phyloP scores from a whole-genome alignment of 2,888 invertebrate species.

The Rhamnusium bicolor region DNA sequence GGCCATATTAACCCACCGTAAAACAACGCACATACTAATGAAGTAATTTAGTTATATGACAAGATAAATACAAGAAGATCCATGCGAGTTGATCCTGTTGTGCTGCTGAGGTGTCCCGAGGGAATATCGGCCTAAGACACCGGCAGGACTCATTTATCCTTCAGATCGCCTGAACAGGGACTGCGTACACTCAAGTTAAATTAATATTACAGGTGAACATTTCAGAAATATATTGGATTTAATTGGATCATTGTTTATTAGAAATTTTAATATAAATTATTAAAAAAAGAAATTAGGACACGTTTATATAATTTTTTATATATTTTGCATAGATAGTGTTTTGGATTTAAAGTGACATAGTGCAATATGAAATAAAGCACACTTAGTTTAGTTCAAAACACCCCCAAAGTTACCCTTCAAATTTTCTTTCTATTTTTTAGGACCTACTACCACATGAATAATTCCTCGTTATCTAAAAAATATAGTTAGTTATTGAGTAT shows the following conservation, averaged over 20 bases:
- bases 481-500: too few species aligned
- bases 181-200: conserved; percentile 12
- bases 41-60: conserved; percentile 70
- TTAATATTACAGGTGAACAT: conserved; percentile 9
- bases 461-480: too few species aligned
- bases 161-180: conserved; percentile 30
- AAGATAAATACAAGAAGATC: conserved; percentile 70
- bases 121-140: conserved; percentile 67
- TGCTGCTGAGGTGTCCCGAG: conserved; percentile 61
- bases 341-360: too few species aligned
- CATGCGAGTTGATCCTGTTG: conserved; percentile 67
- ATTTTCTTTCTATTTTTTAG: too few species aligned
- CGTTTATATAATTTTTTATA: too few species aligned
- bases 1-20: conserved; percentile 52
- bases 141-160: conserved; percentile 65
- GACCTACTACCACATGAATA: too few species aligned
- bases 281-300: too few species aligned
- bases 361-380: too few species aligned
- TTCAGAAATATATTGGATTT: background rate
- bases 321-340: too few species aligned
- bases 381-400: too few species aligned
- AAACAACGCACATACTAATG: conserved; percentile 60
- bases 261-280: too few species aligned
- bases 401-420: too few species aligned
- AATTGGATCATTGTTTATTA: background rate